Evolutionary conservation across 2,797 vertebrate species (phyloP).

Genomic region (Basileuterus tristriatus): DNA sequence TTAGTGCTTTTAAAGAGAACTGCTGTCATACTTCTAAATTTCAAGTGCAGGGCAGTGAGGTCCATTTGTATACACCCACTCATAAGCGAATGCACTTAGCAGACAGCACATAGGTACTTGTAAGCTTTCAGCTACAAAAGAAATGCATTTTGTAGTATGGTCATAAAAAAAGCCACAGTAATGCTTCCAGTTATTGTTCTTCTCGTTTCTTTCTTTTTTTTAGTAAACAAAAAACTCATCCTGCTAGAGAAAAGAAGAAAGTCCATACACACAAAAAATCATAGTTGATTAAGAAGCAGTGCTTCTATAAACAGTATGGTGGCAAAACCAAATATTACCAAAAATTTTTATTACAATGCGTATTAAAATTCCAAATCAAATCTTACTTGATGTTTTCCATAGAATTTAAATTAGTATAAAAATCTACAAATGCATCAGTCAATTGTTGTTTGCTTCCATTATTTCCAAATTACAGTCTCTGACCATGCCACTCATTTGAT

Average conservation of each 20-base stretch:
- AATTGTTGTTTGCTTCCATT: slow-evolving; percentile 9
- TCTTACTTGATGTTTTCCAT: background rate
- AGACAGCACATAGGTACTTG: slow-evolving; percentile 22
- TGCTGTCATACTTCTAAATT: background rate
- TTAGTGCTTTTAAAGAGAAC: background rate
- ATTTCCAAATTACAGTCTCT: slow-evolving; percentile 29
- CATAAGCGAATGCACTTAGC: slow-evolving; percentile 4
- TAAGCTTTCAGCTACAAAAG: background rate
- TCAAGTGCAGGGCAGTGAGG: slow-evolving; percentile 7
- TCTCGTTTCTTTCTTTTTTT: background rate
- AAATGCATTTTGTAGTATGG: background rate
- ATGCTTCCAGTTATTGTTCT: background rate
- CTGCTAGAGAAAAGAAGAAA: background rate
- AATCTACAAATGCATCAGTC: slow-evolving; percentile 20
- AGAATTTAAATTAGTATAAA: background rate
- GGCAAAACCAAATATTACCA: background rate
- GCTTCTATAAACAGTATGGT: background rate
- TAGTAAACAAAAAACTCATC: background rate
- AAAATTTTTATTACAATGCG: background rate
- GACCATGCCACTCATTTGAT: slow-evolving; percentile 44
- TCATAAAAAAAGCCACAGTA: background rate
- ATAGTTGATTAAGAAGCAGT: background rate
- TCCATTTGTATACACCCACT: background rate
- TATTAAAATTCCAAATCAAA: slow-evolving; percentile 16
- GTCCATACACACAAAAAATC: background rate